Evolutionary conservation across 2,113 vertebrate genomes (phyloP).

Genomic region (Capreolus pygargus): DNA sequence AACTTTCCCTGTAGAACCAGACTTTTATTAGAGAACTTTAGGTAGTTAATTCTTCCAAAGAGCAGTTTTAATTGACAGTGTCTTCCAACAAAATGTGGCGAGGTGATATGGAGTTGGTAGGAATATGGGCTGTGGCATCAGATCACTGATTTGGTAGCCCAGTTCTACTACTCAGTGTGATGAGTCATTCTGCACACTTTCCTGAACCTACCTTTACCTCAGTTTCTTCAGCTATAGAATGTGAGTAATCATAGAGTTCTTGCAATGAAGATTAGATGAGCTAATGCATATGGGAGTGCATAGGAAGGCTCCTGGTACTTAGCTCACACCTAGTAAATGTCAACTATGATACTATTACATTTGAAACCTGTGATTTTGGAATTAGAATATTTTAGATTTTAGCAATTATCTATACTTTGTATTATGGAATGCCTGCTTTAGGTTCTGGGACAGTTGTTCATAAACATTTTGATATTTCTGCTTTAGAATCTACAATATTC

Average conservation of each 20-base stretch:
- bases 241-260: not conserved
- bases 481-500: not conserved
- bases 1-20: not conserved
- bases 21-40: not conserved
- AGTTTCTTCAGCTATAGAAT: not conserved
- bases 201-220: not conserved
- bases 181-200: not conserved
- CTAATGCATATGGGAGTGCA: not conserved
- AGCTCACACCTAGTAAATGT: not conserved
- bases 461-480: not conserved
- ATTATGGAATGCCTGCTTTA: not conserved
- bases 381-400: conserved; percentile 32
- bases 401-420: not conserved
- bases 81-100: not conserved
- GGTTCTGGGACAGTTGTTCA: not conserved
- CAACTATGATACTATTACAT: not conserved
- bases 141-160: not conserved
- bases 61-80: not conserved
- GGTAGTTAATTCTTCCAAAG: not conserved
- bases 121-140: accelerated
- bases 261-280: not conserved
- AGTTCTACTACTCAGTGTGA: not conserved
- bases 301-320: not conserved
- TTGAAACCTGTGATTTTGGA: not conserved
- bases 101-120: not conserved